Evolutionary conservation across 2,888 invertebrate genomes (phyloP).

Genomic region (Leptinotarsa rubiginosa): DNA sequence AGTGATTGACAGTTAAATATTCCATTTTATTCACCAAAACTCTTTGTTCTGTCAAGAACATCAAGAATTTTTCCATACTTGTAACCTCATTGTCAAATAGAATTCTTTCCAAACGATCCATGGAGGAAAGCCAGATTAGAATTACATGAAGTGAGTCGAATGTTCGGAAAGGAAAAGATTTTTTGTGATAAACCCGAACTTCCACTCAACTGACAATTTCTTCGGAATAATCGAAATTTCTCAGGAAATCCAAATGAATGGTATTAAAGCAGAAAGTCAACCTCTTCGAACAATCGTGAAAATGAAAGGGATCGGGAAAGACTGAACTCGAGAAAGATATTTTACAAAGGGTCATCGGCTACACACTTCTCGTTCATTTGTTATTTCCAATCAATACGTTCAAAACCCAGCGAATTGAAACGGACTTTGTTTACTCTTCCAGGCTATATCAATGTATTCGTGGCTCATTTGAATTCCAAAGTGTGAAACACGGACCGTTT

Average conservation of each 20-base stretch:
- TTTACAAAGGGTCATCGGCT: slow-evolving; percentile 14
- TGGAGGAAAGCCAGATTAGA: not conserved
- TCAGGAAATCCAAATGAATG: slow-evolving; percentile 23
- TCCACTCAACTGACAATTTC: slow-evolving; percentile 15
- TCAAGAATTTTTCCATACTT: not conserved
- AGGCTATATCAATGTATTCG: not conserved
- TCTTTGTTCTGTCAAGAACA: not conserved
- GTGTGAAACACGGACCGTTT: slow-evolving; percentile 3
- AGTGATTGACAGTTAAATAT: not conserved
- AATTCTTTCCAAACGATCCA: not conserved
- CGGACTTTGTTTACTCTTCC: slow-evolving; percentile 2
- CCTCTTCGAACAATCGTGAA: slow-evolving; percentile 17
- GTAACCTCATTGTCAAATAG: not conserved
- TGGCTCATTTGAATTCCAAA: slow-evolving; percentile 15
- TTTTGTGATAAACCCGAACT: slow-evolving; percentile 1
- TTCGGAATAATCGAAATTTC: slow-evolving; percentile 19
- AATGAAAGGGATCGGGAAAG: slow-evolving; percentile 7
- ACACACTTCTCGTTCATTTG: slow-evolving; percentile 30
- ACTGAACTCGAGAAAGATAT: slow-evolving; percentile 14
- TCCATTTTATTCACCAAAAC: not conserved
- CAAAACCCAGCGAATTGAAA: slow-evolving; percentile 15
- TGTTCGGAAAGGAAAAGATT: not conserved
- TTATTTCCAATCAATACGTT: slow-evolving; percentile 19
- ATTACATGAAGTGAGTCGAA: not conserved
- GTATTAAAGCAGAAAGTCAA: slow-evolving; percentile 21